Percentiles rank a stretch among this genome's conserved stretches.
These are phyloP conservation scores for Rhagophthalmus giganteus DNA, from an alignment of 2,888 invertebrate species.

Conservation along the genomic window DNA sequence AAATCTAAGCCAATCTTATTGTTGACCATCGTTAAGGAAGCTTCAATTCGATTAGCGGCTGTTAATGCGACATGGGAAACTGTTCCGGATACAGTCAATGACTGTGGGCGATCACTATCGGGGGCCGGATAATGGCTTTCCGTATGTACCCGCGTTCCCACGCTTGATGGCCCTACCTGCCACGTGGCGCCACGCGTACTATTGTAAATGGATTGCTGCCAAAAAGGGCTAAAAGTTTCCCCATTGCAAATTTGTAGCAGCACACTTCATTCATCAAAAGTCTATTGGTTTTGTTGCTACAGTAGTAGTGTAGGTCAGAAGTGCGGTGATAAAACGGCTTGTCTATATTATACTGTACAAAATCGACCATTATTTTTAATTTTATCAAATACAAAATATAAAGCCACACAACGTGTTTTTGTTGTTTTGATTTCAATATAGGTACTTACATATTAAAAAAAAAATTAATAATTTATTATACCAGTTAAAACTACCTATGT, in stretches of 20 bases:
- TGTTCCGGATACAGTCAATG: constrained; percentile 39
- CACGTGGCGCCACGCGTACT: constrained; percentile 39
- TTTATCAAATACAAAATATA: no score
- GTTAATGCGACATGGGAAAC: constrained; percentile 39
- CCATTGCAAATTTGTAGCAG: constrained; percentile 12
- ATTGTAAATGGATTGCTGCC: constrained; percentile 17
- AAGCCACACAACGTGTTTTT: no score
- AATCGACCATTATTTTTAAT: no score
- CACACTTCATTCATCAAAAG: constrained; percentile 12
- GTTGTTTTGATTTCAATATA: no score
- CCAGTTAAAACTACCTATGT: no score
- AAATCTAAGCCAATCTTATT: constrained; percentile 13
- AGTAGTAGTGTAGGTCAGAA: constrained; percentile 8
- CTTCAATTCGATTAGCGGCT: constrained; percentile 39
- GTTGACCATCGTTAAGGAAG: constrained; percentile 31
- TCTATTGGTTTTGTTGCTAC: constrained; percentile 3
- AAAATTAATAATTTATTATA: no score
- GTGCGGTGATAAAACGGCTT: not conserved
- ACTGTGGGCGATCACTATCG: constrained; percentile 39
- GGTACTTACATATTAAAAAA: no score
- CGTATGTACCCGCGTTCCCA: constrained; percentile 38
- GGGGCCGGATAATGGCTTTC: constrained; percentile 39
- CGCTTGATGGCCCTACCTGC: constrained; percentile 37
- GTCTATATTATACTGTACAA: not conserved
- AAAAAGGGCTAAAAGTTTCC: constrained; percentile 4